These are phyloP conservation scores for Microcaecilia unicolor DNA, from an alignment of 2,797 vertebrate species.

Conservation along the genomic window DNA sequence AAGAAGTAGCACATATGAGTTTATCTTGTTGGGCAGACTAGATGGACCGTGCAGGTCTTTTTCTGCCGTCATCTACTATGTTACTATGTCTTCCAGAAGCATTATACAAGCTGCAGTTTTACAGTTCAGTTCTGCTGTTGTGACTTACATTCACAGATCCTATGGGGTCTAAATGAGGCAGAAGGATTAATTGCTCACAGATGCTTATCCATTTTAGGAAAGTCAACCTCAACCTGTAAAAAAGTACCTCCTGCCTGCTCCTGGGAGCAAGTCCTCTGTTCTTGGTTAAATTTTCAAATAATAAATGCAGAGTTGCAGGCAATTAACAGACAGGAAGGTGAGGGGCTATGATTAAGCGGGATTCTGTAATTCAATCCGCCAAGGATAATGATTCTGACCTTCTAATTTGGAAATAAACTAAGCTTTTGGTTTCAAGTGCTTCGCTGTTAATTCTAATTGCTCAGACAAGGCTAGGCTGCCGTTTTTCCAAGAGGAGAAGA, in stretches of 20 bases:
- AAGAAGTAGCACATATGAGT: too few relatives aligned
- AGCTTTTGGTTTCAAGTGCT: conserved; percentile 30
- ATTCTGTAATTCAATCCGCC: conserved; percentile 38
- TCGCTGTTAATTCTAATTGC: conserved; percentile 32
- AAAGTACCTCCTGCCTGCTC: conserved; percentile 19
- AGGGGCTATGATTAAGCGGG: conserved; percentile 21
- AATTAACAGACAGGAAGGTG: conserved; percentile 35
- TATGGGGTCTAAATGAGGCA: conserved; percentile 17
- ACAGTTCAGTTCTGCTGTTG: conserved; percentile 17
- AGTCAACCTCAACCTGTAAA: conserved; percentile 20
- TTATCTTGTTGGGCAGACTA: too few relatives aligned
- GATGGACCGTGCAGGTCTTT: too few relatives aligned
- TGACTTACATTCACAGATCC: conserved; percentile 16
- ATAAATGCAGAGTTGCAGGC: conserved; percentile 18
- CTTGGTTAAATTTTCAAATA: conserved; percentile 23
- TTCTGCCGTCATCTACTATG: too few relatives aligned
- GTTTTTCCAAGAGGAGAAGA: conserved; percentile 6
- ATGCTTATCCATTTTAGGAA: conserved; percentile 19
- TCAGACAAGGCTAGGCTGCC: conserved; percentile 4
- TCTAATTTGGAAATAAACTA: conserved; percentile 43
- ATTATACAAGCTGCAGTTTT: not conserved
- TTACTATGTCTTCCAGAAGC: not conserved
- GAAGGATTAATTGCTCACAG: conserved; percentile 28
- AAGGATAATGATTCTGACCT: conserved; percentile 49
- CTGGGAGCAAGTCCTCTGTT: conserved; percentile 25